Percentiles rank a stretch among this genome's conserved stretches.
Conservation (phyloP, 1,140 invertebrate genomes). For the Aporrectodea caliginosa region DNA sequence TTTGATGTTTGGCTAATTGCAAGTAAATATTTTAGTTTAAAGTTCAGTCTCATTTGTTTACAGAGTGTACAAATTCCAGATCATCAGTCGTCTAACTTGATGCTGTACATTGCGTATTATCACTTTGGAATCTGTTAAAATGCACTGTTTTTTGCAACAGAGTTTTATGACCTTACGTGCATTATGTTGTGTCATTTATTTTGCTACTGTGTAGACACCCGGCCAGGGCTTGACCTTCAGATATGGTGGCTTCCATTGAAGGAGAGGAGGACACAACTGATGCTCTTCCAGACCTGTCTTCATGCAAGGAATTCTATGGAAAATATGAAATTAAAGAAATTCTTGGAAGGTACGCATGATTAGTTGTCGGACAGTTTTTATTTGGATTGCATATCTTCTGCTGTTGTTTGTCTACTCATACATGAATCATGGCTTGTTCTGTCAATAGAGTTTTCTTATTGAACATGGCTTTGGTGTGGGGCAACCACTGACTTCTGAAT, state of each 20-base stretch:
- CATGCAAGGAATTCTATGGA: slow-evolving; percentile 75
- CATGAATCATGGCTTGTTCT: not conserved
- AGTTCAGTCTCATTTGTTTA: too few species aligned
- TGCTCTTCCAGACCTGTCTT: slow-evolving; percentile 41
- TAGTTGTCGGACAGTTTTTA: not conserved
- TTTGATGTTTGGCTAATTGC: too few species aligned
- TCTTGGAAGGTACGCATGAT: slow-evolving; percentile 75
- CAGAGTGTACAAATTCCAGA: too few species aligned
- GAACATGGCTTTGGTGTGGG: not conserved
- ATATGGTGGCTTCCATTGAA: not conserved
- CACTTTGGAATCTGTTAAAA: too few species aligned
- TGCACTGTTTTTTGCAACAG: too few species aligned
- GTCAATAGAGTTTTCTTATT: not conserved
- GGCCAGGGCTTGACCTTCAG: not conserved
- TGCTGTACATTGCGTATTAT: too few species aligned
- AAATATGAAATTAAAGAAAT: slow-evolving; percentile 98
- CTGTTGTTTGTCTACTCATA: not conserved
- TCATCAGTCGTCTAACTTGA: too few species aligned
- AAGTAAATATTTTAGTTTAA: too few species aligned
- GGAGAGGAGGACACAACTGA: slow-evolving; percentile 18
- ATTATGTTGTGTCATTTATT: too few species aligned
- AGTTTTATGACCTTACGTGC: too few species aligned
- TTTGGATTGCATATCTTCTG: not conserved
- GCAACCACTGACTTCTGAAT: not conserved
- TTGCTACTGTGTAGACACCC: too few species aligned